Evolutionary conservation across 2,797 vertebrate species (phyloP).

Genomic region (Platalea minor): DNA sequence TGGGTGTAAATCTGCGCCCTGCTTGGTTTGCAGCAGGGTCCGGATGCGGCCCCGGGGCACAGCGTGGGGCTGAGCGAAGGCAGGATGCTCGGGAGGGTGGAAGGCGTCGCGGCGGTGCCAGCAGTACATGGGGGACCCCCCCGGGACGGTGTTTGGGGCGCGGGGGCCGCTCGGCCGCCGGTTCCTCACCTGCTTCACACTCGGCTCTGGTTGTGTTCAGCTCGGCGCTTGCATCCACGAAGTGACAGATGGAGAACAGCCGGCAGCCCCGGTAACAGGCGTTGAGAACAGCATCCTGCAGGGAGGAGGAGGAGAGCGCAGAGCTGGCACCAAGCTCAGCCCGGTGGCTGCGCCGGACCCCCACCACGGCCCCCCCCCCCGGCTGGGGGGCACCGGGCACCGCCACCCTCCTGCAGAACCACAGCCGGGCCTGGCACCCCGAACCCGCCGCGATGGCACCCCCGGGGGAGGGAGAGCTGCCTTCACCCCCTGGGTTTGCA

Average conservation of each 20-base stretch:
- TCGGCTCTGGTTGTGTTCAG: slow-evolving; percentile 90
- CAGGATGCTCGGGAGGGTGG: background rate
- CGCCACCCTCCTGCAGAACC: fast-evolving
- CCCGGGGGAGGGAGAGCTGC: background rate
- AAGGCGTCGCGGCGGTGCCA: fast-evolving
- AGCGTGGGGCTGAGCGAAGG: background rate
- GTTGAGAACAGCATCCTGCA: slow-evolving; percentile 85
- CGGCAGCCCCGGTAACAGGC: slow-evolving; percentile 95
- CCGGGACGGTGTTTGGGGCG: background rate
- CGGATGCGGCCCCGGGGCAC: fast-evolving
- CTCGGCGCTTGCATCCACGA: slow-evolving; percentile 88
- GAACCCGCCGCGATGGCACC: fast-evolving
- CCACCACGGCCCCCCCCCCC: background rate
- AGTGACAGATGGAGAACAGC: slow-evolving; percentile 97
- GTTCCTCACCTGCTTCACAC: slow-evolving; percentile 90
- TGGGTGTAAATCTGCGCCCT: fast-evolving
- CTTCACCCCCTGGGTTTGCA: fast-evolving
- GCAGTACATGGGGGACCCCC: background rate
- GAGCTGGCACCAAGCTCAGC: background rate
- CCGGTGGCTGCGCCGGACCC: background rate
- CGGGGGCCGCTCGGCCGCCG: fast-evolving
- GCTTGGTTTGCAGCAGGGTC: fast-evolving
- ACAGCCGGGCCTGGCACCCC: background rate
- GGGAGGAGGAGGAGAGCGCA: background rate
- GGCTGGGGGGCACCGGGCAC: background rate